Percentiles rank a stretch among this genome's conserved stretches.
These are phyloP conservation scores for Tyrophagus putrescentiae DNA, from an alignment of 1,140 invertebrate species.

Conservation along the genomic window DNA sequence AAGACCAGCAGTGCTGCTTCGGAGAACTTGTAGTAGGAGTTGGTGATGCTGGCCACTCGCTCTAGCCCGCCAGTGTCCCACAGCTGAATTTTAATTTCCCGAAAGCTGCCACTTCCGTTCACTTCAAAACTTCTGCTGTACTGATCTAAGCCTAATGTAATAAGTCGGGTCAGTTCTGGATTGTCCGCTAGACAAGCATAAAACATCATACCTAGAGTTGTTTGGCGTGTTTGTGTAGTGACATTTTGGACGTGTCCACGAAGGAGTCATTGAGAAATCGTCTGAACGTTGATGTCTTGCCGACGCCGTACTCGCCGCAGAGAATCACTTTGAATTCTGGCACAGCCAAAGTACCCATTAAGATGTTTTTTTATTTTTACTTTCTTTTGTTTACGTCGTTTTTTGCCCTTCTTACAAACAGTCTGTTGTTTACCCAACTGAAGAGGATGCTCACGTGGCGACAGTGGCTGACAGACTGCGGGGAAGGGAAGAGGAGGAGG, in stretches of 20 bases:
- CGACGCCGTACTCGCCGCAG: conserved; percentile 85
- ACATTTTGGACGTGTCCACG: conserved; percentile 46
- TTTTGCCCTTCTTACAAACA: too few species aligned
- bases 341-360: conserved; percentile 18
- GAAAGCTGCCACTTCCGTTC: background rate
- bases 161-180: conserved; percentile 43
- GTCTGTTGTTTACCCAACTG: too few species aligned
- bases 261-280: conserved; percentile 77
- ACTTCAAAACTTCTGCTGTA: conserved; percentile 34
- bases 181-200: background rate
- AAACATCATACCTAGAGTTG: conserved; percentile 44
- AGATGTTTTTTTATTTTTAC: background rate
- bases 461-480: too few species aligned
- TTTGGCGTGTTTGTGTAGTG: conserved; percentile 43
- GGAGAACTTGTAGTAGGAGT: conserved; percentile 82
- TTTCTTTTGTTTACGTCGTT: too few species aligned
- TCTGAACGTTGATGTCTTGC: conserved; percentile 80
- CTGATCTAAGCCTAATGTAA: conserved; percentile 57
- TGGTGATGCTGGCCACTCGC: conserved; percentile 77
- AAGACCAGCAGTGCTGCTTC: conserved; percentile 79
- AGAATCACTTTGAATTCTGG: conserved; percentile 85
- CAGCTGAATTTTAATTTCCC: conserved; percentile 45
- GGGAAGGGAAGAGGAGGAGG: too few species aligned
- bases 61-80: conserved; percentile 92
- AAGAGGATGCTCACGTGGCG: too few species aligned